A percentile compares a stretch with the other conserved stretches of the same genome.
Evolutionary conservation across 1,140 invertebrate species (phyloP).

Genomic region (Marisa cornuarietis): DNA sequence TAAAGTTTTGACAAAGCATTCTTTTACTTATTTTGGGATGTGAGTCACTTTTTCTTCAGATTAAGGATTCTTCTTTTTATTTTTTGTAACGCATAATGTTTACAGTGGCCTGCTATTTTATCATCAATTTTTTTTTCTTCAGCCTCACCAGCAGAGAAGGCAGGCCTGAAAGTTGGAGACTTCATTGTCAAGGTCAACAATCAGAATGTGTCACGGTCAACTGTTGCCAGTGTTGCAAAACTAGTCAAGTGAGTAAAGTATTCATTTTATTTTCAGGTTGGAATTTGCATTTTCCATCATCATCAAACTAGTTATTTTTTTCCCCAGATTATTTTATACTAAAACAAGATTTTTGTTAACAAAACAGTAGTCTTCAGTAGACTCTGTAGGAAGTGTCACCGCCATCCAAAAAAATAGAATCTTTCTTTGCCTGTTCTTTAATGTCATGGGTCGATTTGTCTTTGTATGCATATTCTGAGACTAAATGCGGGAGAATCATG

Average conservation of each 20-base stretch:
- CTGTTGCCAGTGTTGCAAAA: conserved; percentile 61
- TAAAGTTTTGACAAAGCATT: background rate
- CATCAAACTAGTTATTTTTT: background rate
- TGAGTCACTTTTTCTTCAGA: background rate
- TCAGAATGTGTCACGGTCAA: conserved; percentile 72
- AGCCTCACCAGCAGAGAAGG: conserved; percentile 88
- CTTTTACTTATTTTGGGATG: too few relatives aligned
- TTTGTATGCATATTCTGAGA: too few relatives aligned
- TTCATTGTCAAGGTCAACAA: conserved; percentile 89
- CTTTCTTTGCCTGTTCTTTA: too few relatives aligned
- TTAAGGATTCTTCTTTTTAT: background rate
- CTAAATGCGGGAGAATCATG: too few relatives aligned
- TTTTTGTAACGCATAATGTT: background rate
- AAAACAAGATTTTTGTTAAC: too few relatives aligned
- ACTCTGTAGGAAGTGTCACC: too few relatives aligned
- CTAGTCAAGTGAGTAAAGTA: conserved; percentile 60
- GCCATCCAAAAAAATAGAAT: too few relatives aligned
- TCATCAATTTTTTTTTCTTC: conserved; percentile 40
- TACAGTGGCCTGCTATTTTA: background rate
- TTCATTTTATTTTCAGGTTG: background rate
- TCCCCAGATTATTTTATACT: too few relatives aligned
- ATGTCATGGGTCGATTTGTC: too few relatives aligned
- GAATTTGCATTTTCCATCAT: conserved; percentile 7
- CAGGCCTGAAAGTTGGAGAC: conserved; percentile 90
- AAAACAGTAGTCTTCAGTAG: too few relatives aligned